Conservation (phyloP, 2,113 vertebrate species). For the Lepisosteus oculatus region DNA sequence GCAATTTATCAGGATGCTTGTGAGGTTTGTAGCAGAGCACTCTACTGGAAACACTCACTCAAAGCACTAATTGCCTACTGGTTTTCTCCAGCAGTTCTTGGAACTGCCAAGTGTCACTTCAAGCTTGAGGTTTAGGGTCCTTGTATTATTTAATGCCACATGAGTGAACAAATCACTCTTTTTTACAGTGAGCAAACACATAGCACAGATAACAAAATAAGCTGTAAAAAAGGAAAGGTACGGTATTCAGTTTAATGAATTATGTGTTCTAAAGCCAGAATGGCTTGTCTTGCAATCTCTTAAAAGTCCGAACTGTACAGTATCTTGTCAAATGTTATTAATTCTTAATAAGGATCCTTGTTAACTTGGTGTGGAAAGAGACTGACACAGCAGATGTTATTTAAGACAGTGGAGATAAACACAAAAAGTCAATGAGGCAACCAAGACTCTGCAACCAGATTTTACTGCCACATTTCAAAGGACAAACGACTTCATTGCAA, state of each 20-base stretch:
- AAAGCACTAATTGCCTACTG: conserved; percentile 11
- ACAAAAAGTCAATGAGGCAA: neutral
- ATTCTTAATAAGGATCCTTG: conserved; percentile 33
- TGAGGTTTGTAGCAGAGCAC: neutral
- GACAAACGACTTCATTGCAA: conserved; percentile 12
- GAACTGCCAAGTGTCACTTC: neutral
- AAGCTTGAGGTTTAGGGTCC: neutral
- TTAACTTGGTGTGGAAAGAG: conserved; percentile 22
- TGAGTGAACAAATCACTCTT: too few relatives aligned
- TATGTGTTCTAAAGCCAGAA: too few relatives aligned
- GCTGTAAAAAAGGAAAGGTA: too few relatives aligned
- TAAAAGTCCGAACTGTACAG: conserved; percentile 21
- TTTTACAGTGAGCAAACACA: too few relatives aligned
- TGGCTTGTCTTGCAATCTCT: conserved; percentile 6
- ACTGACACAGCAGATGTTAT: conserved; percentile 37
- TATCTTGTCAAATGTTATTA: conserved; percentile 21
- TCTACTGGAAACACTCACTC: neutral
- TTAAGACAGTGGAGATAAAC: conserved; percentile 22
- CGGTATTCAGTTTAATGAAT: too few relatives aligned
- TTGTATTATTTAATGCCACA: neutral
- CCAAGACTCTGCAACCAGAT: neutral
- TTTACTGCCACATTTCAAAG: conserved; percentile 8
- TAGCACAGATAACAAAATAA: too few relatives aligned
- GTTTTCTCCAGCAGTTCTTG: neutral
- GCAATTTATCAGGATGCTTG: neutral